phyloP scores from a whole-genome alignment of 1,140 invertebrate genomes.

The Gryllus bimaculatus region DNA sequence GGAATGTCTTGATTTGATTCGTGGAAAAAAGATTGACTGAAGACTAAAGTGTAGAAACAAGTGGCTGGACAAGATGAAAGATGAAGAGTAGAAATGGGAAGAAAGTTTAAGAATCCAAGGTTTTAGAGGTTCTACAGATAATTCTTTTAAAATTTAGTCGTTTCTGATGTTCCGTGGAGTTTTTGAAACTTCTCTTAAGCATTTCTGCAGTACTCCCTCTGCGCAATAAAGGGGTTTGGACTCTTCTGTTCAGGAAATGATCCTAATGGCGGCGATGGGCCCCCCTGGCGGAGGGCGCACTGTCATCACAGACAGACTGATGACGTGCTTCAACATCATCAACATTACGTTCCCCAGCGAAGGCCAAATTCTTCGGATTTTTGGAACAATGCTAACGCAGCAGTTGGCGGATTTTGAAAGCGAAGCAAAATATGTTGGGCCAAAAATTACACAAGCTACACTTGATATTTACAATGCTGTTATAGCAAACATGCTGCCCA shows the following conservation, averaged over 20 bases:
- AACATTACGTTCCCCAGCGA: conserved; percentile 74
- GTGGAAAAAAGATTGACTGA: too few species aligned
- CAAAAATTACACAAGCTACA: conserved; percentile 52
- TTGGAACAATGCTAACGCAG: conserved; percentile 70
- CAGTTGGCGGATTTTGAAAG: conserved; percentile 66
- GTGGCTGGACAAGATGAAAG: too few species aligned
- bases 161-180: too few species aligned
- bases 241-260: conserved; percentile 50
- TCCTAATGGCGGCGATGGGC: conserved; percentile 66
- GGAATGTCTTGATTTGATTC: too few species aligned
- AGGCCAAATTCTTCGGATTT: conserved; percentile 66
- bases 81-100: too few species aligned
- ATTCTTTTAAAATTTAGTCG: too few species aligned
- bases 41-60: too few species aligned
- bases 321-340: conserved; percentile 69
- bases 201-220: too few species aligned
- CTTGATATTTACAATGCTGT: conserved; percentile 66
- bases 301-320: conserved; percentile 59
- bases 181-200: too few species aligned
- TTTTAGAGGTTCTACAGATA: too few species aligned
- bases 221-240: background rate
- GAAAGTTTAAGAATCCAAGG: too few species aligned
- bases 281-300: conserved; percentile 72
- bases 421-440: conserved; percentile 61
- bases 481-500: conserved; percentile 62